phyloP scores from a whole-genome alignment of 2,797 vertebrate species.

The Okamejei kenojei region DNA sequence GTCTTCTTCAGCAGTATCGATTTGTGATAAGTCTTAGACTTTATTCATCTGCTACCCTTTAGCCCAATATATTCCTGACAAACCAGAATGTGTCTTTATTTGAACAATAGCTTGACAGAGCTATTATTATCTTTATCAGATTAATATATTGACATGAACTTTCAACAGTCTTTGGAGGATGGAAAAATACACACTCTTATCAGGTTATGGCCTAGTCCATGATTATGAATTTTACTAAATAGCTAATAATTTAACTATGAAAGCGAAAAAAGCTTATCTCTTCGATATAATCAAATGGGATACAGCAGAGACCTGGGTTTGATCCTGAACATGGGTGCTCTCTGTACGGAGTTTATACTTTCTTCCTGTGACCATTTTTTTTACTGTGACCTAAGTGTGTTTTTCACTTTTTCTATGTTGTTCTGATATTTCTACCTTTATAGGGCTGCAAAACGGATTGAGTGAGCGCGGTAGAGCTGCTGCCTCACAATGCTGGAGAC shows the following conservation, averaged over 20 bases:
- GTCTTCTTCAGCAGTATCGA: background rate
- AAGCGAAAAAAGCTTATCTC: too few relatives aligned
- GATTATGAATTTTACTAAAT: background rate
- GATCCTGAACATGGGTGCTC: too few relatives aligned
- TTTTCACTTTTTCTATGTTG: background rate
- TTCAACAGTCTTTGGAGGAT: background rate
- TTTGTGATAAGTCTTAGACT: background rate
- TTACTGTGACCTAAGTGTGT: too few relatives aligned
- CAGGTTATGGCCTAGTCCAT: too few relatives aligned
- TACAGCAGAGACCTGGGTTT: too few relatives aligned
- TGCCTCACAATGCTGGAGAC: too few relatives aligned
- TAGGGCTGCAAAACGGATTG: too few relatives aligned
- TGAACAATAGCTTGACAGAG: background rate
- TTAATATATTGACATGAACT: background rate
- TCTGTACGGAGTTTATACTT: too few relatives aligned
- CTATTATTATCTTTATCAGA: background rate
- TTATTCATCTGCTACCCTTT: background rate
- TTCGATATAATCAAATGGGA: too few relatives aligned
- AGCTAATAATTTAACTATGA: background rate
- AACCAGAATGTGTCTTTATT: background rate
- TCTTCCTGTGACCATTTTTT: too few relatives aligned
- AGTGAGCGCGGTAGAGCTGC: too few relatives aligned
- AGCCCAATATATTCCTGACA: background rate
- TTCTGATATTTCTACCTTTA: too few relatives aligned
- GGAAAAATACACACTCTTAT: conserved; percentile 13